Conservation (phyloP, 2,797 vertebrate genomes). For the Protonibea diacanthus region DNA sequence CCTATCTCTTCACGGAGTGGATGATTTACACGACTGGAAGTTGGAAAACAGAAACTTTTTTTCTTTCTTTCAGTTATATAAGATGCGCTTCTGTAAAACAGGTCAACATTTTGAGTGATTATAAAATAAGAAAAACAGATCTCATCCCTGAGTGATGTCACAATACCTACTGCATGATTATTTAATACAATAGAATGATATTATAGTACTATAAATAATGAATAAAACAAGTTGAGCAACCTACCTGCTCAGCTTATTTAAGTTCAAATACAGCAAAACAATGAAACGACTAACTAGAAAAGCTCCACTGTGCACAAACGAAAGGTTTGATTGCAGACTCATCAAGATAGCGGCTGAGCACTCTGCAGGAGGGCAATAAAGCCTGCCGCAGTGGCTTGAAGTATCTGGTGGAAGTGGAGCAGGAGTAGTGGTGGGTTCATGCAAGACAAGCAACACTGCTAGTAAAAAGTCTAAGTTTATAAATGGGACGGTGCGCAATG, state of each 20-base stretch:
- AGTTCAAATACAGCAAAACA: constrained; percentile 2
- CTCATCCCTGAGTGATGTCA: not conserved
- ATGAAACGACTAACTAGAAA: not conserved
- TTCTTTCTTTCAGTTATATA: constrained; percentile 29
- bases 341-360: constrained; percentile 40
- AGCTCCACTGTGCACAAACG: not conserved
- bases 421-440: not conserved
- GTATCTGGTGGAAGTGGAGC: not conserved
- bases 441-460: not conserved
- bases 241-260: not conserved
- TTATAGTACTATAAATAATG: not conserved
- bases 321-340: constrained; percentile 31
- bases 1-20: constrained; percentile 38
- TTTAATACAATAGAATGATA: not conserved
- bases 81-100: constrained; percentile 12
- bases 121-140: not conserved
- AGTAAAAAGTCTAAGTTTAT: not conserved
- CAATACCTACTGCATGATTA: not conserved
- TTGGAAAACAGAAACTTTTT: constrained; percentile 16
- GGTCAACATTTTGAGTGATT: constrained; percentile 21
- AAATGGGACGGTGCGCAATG: not conserved
- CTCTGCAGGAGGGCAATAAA: constrained; percentile 28
- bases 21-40: constrained; percentile 38
- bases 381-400: constrained; percentile 9
- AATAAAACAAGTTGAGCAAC: constrained; percentile 6